Percentiles rank a stretch among this genome's conserved stretches.
phyloP scores from a whole-genome alignment of 2,797 vertebrate genomes.

The Sebastes nivosus region DNA sequence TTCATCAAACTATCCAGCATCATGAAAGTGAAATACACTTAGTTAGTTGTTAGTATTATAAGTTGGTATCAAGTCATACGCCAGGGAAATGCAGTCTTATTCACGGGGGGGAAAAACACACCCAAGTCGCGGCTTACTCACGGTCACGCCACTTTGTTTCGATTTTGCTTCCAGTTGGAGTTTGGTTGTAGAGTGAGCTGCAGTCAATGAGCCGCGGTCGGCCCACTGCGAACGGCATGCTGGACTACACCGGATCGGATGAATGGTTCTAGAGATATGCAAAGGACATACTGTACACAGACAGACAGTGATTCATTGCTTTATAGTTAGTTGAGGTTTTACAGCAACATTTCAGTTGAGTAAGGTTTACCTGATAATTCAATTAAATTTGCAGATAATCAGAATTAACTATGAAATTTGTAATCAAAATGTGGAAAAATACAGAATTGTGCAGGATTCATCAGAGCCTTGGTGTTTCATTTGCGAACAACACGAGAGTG shows the following conservation, averaged over 20 bases:
- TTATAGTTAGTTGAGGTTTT: not conserved
- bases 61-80: no score
- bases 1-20: no score
- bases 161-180: not conserved
- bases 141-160: not conserved
- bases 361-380: not conserved
- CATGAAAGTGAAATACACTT: no score
- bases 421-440: not conserved
- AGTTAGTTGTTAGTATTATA: no score
- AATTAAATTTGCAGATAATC: not conserved
- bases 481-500: constrained; percentile 1
- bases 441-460: not conserved
- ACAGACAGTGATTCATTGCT: not conserved
- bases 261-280: no score
- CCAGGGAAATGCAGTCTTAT: no score
- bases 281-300: no score
- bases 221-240: no score
- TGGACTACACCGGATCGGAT: no score
- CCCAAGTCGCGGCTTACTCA: not conserved
- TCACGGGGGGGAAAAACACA: no score
- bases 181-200: not conserved
- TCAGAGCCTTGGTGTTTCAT: not conserved
- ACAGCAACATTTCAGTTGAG: not conserved
- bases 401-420: not conserved
- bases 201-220: not conserved